Base-by-base conservation (phyloP, 2,113 vertebrate species). In the Ceuthmochares aereus region DNA sequence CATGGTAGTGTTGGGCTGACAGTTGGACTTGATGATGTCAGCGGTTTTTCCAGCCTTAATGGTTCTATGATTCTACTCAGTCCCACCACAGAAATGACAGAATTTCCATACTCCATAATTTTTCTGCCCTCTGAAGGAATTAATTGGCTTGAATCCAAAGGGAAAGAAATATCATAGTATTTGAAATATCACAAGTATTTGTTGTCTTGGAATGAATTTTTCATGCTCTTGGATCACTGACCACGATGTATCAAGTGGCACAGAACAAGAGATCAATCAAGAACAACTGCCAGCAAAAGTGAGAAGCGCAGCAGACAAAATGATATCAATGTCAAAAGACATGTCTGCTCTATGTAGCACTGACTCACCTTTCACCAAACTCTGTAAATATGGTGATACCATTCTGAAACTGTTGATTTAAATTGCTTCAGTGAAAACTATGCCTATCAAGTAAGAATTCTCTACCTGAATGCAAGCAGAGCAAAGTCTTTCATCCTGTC, bases 191-290 rank as follows among this genome's bases (percentile, higher is more conserved):
- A n/a, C n/a, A 89, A 78, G 62, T 54, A 78, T 89, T 81, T 94
- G 75, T 92, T 94, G 80, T 78, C 37, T 42, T 6, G 9, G 40
- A 54, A 94, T 93, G 83, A 96, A 84, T 94, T 87, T 97, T 93
- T 96, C 86, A 84, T 93, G 88, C 30, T 72, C 4, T 32, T 84
- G 73, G 52, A 82, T 89, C 14, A 22, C 80, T 92, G 93, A 79
- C 66, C 10, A 0, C 89, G 88, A 89, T 93, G 69, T 93, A 95
- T 95, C 79, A 68, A 94, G 86, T 69, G 54, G 68, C 76, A 95
- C 43, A 87, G 87, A 93, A 88, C 66, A 96, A 69, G 86, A 87
- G 69, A 95, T 95, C 95, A 92, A 68, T 90, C 93, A 96, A 19
- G 66, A 88, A 47, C 37, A 84, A 87, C 67, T 42, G 83, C 52